phyloP scores from a whole-genome alignment of 2,797 vertebrate genomes.

The Melanogrammus aeglefinus region DNA sequence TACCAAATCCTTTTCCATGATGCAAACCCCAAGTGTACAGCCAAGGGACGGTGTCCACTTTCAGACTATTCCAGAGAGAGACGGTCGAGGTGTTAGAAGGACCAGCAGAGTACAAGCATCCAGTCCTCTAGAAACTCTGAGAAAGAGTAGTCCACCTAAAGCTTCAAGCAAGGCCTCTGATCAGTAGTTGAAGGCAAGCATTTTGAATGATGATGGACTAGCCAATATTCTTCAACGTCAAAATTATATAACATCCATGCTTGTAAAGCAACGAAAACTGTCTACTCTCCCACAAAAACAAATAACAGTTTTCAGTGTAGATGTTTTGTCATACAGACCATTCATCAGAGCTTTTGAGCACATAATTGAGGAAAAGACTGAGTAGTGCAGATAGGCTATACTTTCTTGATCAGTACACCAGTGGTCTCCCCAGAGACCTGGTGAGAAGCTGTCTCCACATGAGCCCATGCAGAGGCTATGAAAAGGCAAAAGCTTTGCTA shows the following conservation, averaged over 20 bases:
- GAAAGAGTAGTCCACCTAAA: neutral
- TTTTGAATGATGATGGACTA: neutral
- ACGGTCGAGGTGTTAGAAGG: neutral
- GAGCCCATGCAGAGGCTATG: neutral
- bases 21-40: neutral
- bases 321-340: constrained; percentile 12
- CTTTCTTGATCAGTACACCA: constrained; percentile 23
- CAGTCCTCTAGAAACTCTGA: neutral
- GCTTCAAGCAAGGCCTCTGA: neutral
- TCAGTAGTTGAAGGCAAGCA: neutral
- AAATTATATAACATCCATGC: constrained; percentile 22
- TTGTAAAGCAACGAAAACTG: constrained; percentile 5
- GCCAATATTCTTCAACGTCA: constrained; percentile 4
- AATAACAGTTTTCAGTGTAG: neutral
- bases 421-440: constrained; percentile 9
- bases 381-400: constrained; percentile 23
- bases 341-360: constrained; percentile 24
- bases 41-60: neutral
- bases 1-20: too few species aligned
- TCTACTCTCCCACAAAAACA: neutral
- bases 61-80: neutral
- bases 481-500: constrained; percentile 15
- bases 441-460: neutral
- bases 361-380: constrained; percentile 10
- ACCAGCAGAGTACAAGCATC: neutral